phyloP scores from a whole-genome alignment of 2,888 invertebrate species.

The Thera britannica region DNA sequence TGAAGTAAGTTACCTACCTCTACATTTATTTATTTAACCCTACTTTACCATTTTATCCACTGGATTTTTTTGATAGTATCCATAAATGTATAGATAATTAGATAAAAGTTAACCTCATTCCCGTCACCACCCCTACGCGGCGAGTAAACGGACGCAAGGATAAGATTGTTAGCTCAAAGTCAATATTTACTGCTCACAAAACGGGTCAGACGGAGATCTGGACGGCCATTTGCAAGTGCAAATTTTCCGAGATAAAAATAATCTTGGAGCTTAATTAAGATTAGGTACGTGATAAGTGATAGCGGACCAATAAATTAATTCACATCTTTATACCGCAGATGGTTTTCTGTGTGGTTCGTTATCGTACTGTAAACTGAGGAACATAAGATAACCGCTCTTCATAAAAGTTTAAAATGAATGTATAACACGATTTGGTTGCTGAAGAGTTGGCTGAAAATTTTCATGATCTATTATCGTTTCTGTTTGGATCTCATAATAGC shows the following conservation, averaged over 20 bases:
- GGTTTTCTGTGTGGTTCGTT: neutral
- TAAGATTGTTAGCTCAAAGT: slow-evolving; percentile 75
- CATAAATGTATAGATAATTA: neutral
- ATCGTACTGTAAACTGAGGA: slow-evolving; percentile 3
- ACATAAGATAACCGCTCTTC: slow-evolving; percentile 2
- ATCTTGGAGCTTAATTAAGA: slow-evolving; percentile 74
- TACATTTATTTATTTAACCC: neutral
- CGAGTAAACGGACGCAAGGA: slow-evolving; percentile 72
- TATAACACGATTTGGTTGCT: neutral
- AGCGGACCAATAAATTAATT: slow-evolving; percentile 37
- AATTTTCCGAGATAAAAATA: slow-evolving; percentile 82
- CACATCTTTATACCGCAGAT: slow-evolving; percentile 18
- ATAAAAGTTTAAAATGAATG: slow-evolving; percentile 5
- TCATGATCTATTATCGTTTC: slow-evolving; percentile 30
- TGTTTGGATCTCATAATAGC: slow-evolving; percentile 30
- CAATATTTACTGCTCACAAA: slow-evolving; percentile 77
- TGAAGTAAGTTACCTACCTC: neutral
- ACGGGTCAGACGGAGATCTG: slow-evolving; percentile 72
- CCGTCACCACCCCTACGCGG: slow-evolving; percentile 21
- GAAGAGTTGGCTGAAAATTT: slow-evolving; percentile 21
- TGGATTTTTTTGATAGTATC: neutral
- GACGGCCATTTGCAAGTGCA: slow-evolving; percentile 78
- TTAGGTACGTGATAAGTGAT: slow-evolving; percentile 48
- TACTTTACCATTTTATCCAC: neutral
- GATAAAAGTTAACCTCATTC: slow-evolving; percentile 31